These are phyloP conservation scores for Drosophila funebris DNA, from an alignment of 1,140 invertebrate species.

Conservation along the genomic window DNA sequence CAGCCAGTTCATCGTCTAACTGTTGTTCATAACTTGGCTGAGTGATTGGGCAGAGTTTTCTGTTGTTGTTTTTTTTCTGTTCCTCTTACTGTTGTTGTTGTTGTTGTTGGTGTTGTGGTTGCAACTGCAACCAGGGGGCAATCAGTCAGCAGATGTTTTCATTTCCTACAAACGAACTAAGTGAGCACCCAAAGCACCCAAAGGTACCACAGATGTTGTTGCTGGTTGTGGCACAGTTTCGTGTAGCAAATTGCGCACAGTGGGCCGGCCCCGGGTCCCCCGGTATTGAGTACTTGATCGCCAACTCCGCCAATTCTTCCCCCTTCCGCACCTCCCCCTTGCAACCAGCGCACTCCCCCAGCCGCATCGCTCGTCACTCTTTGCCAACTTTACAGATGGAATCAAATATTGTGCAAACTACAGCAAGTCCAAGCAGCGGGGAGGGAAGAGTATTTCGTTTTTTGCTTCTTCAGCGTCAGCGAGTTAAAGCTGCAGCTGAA, in stretches of 20 bases:
- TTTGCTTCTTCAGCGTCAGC: conserved; percentile 46
- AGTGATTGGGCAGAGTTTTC: conserved; percentile 66
- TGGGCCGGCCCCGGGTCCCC: conserved; percentile 58
- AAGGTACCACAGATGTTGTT: conserved; percentile 64
- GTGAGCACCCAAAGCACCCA: conserved; percentile 60
- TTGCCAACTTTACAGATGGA: conserved; percentile 63
- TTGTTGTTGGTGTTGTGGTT: conserved; percentile 4
- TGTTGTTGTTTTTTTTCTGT: neutral
- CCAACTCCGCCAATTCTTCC: conserved; percentile 11
- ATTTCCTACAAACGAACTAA: conserved; percentile 72
- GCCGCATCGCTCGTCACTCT: too few species aligned
- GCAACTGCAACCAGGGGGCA: conserved; percentile 68
- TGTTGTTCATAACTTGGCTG: conserved; percentile 80
- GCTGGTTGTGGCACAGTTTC: conserved; percentile 71
- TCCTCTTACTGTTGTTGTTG: neutral
- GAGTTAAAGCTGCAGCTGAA: conserved; percentile 42
- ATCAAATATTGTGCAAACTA: conserved; percentile 82
- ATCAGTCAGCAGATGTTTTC: conserved; percentile 82
- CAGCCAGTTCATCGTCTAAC: conserved; percentile 58
- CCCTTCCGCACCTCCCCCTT: neutral
- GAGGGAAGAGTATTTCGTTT: conserved; percentile 17
- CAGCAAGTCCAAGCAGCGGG: conserved; percentile 67
- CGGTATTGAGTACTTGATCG: conserved; percentile 21
- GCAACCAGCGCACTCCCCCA: too few species aligned
- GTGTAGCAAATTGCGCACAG: conserved; percentile 80